These are phyloP conservation scores for Anoplopoma fimbria DNA, from an alignment of 2,113 vertebrate species.

Conservation along the genomic window DNA sequence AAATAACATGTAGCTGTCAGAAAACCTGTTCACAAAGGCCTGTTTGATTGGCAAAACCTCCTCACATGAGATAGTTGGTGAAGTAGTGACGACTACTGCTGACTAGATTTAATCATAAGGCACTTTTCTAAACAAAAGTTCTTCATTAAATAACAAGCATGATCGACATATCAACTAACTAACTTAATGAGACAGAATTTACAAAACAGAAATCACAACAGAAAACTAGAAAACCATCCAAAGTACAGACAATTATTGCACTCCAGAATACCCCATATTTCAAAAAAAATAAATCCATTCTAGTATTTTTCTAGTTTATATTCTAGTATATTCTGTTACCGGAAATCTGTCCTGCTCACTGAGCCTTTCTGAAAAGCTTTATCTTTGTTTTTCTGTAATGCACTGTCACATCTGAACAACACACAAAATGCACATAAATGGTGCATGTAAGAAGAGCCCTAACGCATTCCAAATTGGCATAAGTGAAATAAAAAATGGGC, in stretches of 20 bases:
- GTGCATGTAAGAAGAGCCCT: neutral
- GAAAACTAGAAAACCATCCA: neutral
- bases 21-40: neutral
- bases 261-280: neutral
- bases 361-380: conserved; percentile 8
- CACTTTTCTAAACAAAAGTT: neutral
- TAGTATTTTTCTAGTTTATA: too few species aligned
- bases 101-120: neutral
- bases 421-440: conserved; percentile 23
- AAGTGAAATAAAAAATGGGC: conserved; percentile 54
- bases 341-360: neutral
- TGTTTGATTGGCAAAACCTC: neutral
- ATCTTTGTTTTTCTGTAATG: neutral
- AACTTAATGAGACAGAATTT: neutral
- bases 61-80: neutral
- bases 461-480: conserved; percentile 40
- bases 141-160: neutral
- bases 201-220: neutral
- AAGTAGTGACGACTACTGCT: neutral
- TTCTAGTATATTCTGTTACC: neutral
- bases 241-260: neutral
- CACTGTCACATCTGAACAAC: conserved; percentile 22
- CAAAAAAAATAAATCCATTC: neutral
- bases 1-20: neutral
- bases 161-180: neutral